Percentiles rank a stretch among this genome's conserved stretches.
phyloP scores from a whole-genome alignment of 92 coral and sea anemone genomes.

The Virgularia gustaviana region DNA sequence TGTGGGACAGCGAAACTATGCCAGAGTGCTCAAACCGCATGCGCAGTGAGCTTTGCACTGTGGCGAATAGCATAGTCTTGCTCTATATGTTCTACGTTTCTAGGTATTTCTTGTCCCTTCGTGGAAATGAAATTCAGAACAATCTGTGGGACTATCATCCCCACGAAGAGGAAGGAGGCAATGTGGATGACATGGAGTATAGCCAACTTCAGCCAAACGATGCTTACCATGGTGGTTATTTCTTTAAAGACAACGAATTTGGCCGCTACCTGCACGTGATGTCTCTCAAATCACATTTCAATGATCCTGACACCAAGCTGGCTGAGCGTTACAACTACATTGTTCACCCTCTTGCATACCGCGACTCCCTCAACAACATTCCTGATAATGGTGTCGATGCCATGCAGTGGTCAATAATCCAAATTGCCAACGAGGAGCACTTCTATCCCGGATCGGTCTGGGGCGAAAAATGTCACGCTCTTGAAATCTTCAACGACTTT shows the following conservation, averaged over 20 bases:
- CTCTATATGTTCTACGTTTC: not conserved
- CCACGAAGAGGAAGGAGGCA: not conserved
- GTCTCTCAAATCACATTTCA: not conserved
- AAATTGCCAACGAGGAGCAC: slow-evolving; percentile 12
- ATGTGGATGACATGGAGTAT: not conserved
- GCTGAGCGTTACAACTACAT: not conserved
- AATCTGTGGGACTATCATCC: slow-evolving; percentile 1
- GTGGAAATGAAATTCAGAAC: slow-evolving; percentile 6
- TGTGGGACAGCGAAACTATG: no score
- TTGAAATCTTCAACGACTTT: slow-evolving; percentile 22
- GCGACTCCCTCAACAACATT: not conserved
- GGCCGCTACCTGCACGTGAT: slow-evolving; percentile 1
- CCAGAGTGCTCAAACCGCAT: no score
- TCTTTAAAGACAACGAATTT: not conserved
- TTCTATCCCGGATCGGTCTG: not conserved
- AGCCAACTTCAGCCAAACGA: not conserved
- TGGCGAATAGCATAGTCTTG: no score
- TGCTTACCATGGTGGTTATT: not conserved
- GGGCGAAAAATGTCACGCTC: slow-evolving; percentile 17
- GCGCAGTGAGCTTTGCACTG: no score
- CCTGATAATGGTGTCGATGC: slow-evolving; percentile 31
- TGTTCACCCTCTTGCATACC: not conserved
- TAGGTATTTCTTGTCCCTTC: not conserved
- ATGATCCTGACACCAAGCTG: no score
- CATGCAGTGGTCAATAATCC: slow-evolving; percentile 20